Conservation (phyloP, 2,888 invertebrate species). For the Lasioglossum calceatum region DNA sequence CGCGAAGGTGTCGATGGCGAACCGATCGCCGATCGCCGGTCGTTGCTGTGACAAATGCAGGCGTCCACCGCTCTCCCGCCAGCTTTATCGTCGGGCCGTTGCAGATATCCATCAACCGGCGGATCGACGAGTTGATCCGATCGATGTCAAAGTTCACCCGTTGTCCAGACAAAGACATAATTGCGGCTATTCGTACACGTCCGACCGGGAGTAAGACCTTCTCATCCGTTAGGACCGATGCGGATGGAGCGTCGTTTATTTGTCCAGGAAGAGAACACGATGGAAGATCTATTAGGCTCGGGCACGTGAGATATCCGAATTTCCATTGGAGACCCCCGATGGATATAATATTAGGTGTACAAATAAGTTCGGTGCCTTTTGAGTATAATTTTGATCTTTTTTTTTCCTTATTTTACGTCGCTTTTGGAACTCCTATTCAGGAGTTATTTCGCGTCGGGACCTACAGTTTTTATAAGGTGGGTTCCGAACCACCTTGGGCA, state of each 20-base stretch:
- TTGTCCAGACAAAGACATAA: conserved; percentile 17
- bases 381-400: no score
- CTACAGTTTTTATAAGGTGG: no score
- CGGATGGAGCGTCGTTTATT: background rate
- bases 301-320: background rate
- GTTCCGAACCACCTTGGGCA: no score
- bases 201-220: background rate
- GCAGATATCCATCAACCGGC: background rate
- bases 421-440: no score
- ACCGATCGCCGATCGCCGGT: conserved; percentile 72
- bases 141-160: conserved; percentile 16
- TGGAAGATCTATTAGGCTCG: background rate
- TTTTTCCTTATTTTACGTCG: no score
- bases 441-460: no score
- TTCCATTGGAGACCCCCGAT: background rate
- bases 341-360: no score
- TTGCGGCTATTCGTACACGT: conserved; percentile 12
- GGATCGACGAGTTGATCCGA: conserved; percentile 21
- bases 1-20: conserved; percentile 77
- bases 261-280: background rate
- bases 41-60: conserved; percentile 74
- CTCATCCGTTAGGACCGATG: background rate
- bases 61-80: conserved; percentile 43
- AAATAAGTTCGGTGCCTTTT: no score
- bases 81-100: conserved; percentile 23